These are phyloP conservation scores for Stictocephala bisonia DNA, from an alignment of 2,888 invertebrate genomes.

Conservation along the genomic window DNA sequence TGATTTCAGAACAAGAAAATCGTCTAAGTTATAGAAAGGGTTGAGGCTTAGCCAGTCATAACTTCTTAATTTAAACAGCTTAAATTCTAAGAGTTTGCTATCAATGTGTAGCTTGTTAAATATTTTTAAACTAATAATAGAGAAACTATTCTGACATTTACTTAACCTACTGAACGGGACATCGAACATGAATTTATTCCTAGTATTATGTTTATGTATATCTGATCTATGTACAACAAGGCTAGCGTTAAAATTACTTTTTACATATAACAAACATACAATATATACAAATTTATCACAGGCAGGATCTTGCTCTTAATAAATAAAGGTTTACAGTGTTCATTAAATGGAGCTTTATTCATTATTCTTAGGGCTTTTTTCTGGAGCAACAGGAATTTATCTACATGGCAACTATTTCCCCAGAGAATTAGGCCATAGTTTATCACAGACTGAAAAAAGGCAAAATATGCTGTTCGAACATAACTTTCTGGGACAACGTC, in stretches of 20 bases:
- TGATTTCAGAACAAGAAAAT: no score
- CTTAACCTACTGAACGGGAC: not conserved
- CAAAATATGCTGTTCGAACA: not conserved
- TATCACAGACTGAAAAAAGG: not conserved
- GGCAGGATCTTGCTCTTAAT: not conserved
- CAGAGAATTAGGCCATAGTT: not conserved
- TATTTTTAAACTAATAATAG: no score
- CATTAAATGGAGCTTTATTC: not conserved
- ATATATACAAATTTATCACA: constrained; percentile 13
- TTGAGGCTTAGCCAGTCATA: no score
- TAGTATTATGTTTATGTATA: not conserved
- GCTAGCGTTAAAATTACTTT: not conserved
- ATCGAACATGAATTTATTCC: constrained; percentile 2
- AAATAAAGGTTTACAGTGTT: constrained; percentile 7
- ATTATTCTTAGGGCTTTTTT: not conserved
- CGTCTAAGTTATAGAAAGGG: no score
- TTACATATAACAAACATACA: not conserved
- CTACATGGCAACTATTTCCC: not conserved
- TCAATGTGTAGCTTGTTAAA: not conserved
- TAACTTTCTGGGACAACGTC: not conserved
- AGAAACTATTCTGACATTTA: no score
- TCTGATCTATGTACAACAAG: not conserved
- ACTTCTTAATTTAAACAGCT: no score
- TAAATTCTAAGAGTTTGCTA: no score
- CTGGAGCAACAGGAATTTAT: not conserved